A percentile compares a stretch with the other conserved stretches of the same genome.
Conservation (phyloP, 2,888 invertebrate genomes). For the Beris chalybata region DNA sequence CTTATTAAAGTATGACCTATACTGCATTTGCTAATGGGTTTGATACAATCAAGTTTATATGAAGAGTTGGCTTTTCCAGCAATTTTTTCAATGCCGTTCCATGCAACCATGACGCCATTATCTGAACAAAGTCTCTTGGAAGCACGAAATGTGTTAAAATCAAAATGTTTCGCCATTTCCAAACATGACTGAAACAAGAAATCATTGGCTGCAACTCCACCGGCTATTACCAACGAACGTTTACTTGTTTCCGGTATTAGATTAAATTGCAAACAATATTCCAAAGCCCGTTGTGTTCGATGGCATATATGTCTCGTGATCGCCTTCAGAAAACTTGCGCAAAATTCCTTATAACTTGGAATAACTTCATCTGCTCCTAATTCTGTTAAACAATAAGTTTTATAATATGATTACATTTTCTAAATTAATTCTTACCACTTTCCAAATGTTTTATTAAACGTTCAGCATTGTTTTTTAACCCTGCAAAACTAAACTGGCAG, state of each 20-base stretch:
- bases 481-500: conserved; percentile 92
- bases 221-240: conserved; percentile 74
- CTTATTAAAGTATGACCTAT: conserved; percentile 45
- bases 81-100: conserved; percentile 88
- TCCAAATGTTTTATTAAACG: conserved; percentile 54
- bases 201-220: conserved; percentile 94
- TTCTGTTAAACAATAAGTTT: conserved; percentile 46
- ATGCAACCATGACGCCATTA: conserved; percentile 99
- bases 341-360: conserved; percentile 76
- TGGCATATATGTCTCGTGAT: conserved; percentile 78
- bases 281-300: conserved; percentile 80
- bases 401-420: background rate
- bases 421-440: conserved; percentile 40
- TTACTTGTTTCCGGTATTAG: conserved; percentile 56
- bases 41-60: conserved; percentile 59
- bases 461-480: conserved; percentile 68
- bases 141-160: conserved; percentile 72
- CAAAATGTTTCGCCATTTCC: conserved; percentile 66
- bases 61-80: conserved; percentile 37
- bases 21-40: conserved; percentile 49
- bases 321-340: conserved; percentile 80
- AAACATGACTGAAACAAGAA: conserved; percentile 73
- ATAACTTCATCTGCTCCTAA: conserved; percentile 70
- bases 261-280: conserved; percentile 65
- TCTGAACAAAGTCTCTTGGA: conserved; percentile 89